Conservation (phyloP, 2,888 invertebrate species). For the Drosophila testacea region DNA sequence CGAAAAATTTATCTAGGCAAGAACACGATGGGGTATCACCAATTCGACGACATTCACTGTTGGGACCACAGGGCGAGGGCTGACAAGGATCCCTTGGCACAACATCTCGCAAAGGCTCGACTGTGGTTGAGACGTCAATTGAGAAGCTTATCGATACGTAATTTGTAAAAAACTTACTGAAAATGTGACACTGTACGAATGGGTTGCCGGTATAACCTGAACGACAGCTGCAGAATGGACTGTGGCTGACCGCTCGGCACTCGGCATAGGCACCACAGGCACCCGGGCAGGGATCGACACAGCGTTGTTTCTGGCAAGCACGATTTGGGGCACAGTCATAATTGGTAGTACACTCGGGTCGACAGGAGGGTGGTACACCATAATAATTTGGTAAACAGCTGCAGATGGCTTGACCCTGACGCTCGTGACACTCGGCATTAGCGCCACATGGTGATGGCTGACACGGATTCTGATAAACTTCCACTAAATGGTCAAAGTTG, state of each 20-base stretch:
- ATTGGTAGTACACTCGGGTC: conserved; percentile 92
- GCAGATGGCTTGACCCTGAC: conserved; percentile 91
- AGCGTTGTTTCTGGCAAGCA: conserved; percentile 93
- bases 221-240: conserved; percentile 91
- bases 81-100: conserved; percentile 85
- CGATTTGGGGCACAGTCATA: conserved; percentile 90
- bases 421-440: conserved; percentile 90
- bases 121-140: conserved; percentile 53
- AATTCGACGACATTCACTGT: conserved; percentile 86
- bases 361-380: conserved; percentile 91
- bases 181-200: conserved; percentile 88
- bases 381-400: conserved; percentile 90
- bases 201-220: conserved; percentile 90
- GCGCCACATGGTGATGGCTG: conserved; percentile 91
- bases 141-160: background rate
- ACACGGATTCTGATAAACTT: conserved; percentile 88
- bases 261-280: conserved; percentile 90
- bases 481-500: conserved; percentile 45
- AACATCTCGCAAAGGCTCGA: conserved; percentile 74
- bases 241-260: conserved; percentile 91
- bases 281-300: conserved; percentile 91
- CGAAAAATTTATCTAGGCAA: conserved; percentile 89
- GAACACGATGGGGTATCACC: conserved; percentile 90
- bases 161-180: conserved; percentile 82
- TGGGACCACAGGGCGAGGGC: conserved; percentile 86